Percentiles rank a stretch among this genome's conserved stretches.
Evolutionary conservation across 2,113 vertebrate genomes (phyloP).

Genomic region (Syngnathus typhle): DNA sequence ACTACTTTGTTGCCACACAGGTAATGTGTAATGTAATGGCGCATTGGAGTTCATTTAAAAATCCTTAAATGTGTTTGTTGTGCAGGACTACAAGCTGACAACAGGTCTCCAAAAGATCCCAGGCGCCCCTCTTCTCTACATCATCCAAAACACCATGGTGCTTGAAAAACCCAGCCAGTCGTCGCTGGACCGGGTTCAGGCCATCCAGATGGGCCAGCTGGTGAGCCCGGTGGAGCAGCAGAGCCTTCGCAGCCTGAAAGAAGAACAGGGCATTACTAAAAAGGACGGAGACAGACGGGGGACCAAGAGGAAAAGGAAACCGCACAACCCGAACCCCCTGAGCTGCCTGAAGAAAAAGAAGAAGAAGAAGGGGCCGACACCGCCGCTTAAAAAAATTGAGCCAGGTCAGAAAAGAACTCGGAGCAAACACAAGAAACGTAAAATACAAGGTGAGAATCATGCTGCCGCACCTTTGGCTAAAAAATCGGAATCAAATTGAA

Average conservation of each 20-base stretch:
- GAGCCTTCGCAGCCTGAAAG: constrained; percentile 80
- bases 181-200: constrained; percentile 77
- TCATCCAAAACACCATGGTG: constrained; percentile 93
- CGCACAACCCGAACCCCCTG: constrained; percentile 83
- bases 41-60: not conserved
- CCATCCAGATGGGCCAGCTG: constrained; percentile 75
- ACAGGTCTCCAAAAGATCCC: constrained; percentile 79
- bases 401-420: constrained; percentile 73
- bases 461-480: not conserved
- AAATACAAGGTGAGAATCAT: constrained; percentile 35
- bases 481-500: constrained; percentile 4
- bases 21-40: constrained; percentile 57
- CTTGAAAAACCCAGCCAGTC: constrained; percentile 84
- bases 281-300: constrained; percentile 59
- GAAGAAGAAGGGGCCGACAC: constrained; percentile 67
- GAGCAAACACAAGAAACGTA: constrained; percentile 72
- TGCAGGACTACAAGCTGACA: constrained; percentile 82
- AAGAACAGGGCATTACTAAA: constrained; percentile 77
- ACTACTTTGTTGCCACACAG: constrained; percentile 94
- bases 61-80: not conserved
- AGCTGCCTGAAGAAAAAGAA: constrained; percentile 96
- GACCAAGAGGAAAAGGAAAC: constrained; percentile 81
- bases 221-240: constrained; percentile 80
- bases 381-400: constrained; percentile 59
- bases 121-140: constrained; percentile 88